Conservation (phyloP, 2,797 vertebrate species). For the Esox lucius region DNA sequence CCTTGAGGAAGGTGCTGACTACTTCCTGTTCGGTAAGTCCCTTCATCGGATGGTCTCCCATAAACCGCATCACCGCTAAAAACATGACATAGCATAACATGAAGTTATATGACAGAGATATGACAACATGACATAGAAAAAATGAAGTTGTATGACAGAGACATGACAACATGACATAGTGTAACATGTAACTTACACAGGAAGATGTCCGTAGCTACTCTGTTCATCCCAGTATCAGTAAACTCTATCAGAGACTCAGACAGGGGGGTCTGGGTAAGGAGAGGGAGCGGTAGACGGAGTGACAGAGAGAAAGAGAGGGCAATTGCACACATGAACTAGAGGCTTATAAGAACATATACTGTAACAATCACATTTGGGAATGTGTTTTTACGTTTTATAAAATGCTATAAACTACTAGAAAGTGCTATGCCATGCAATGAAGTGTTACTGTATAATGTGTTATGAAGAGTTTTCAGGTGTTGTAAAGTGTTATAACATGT, state of each 20-base stretch:
- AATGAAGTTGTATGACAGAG: not conserved
- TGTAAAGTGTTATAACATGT: no score
- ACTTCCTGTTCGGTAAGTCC: constrained; percentile 86
- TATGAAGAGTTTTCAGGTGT: no score
- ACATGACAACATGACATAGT: not conserved
- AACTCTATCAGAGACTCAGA: constrained; percentile 93
- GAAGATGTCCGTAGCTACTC: constrained; percentile 87
- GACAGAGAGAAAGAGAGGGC: not conserved
- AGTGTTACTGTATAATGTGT: no score
- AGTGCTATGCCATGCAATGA: no score
- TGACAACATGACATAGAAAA: not conserved
- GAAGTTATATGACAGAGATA: not conserved
- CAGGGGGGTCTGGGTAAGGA: constrained; percentile 77
- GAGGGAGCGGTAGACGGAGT: not conserved
- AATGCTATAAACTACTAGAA: no score
- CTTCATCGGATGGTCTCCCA: constrained; percentile 86
- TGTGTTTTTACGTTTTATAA: no score
- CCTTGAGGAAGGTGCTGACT: constrained; percentile 87
- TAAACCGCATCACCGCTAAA: constrained; percentile 93
- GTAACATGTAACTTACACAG: constrained; percentile 80
- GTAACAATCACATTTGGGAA: no score
- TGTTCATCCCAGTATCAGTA: constrained; percentile 82
- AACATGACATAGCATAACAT: constrained; percentile 25
- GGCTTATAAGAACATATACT: no score
- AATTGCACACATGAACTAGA: not conserved